phyloP scores from a whole-genome alignment of 2,888 invertebrate genomes.

The Torymus texanus region DNA sequence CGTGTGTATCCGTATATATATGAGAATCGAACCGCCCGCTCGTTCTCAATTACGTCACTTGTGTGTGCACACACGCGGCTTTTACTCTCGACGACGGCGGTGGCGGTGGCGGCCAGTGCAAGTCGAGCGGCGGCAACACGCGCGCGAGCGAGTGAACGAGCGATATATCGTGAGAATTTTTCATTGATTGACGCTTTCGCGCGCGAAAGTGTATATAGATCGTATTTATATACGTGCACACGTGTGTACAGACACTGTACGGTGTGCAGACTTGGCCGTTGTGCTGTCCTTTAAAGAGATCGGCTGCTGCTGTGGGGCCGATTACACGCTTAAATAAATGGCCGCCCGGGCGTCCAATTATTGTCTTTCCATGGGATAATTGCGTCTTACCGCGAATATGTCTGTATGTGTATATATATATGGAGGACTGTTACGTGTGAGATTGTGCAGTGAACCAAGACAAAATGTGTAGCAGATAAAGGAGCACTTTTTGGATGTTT shows the following conservation, averaged over 20 bases:
- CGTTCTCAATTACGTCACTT: constrained; percentile 47
- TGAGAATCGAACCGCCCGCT: constrained; percentile 42
- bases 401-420: background rate
- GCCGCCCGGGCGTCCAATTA: background rate
- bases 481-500: too few species aligned
- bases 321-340: background rate
- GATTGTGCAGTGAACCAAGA: too few species aligned
- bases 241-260: background rate
- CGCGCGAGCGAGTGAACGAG: background rate
- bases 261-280: too few species aligned
- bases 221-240: background rate
- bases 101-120: background rate
- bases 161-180: constrained; percentile 43
- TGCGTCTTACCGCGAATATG: background rate
- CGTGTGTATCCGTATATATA: background rate
- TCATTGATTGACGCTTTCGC: constrained; percentile 32
- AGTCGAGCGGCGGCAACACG: constrained; percentile 5
- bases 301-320: too few species aligned
- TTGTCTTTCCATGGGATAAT: constrained; percentile 10
- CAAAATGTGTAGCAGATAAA: too few species aligned
- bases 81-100: constrained; percentile 17
- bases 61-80: background rate
- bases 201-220: background rate
- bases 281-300: background rate
- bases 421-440: background rate